Evolutionary conservation across 2,113 vertebrate genomes (phyloP).

Genomic region (Edolisoma coerulescens): DNA sequence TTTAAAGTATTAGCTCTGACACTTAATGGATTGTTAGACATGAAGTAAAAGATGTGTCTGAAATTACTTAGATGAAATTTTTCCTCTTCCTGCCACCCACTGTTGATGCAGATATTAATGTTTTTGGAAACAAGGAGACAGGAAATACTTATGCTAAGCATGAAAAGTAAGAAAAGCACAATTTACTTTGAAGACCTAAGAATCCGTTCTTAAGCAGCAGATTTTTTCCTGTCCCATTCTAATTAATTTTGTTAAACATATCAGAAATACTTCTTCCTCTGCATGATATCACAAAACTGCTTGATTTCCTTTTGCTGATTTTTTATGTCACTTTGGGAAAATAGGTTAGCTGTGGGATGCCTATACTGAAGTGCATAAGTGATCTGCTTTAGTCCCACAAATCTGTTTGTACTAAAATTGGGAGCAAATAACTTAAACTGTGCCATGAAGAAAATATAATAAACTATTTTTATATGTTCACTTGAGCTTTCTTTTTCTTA

Average conservation of each 20-base stretch:
- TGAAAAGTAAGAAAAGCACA: background rate
- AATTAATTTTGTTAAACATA: slow-evolving; percentile 31
- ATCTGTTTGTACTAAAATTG: background rate
- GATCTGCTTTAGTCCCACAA: background rate
- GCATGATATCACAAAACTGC: slow-evolving; percentile 18
- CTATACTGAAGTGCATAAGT: background rate
- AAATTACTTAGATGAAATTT: background rate
- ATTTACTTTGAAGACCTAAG: background rate
- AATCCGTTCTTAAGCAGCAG: background rate
- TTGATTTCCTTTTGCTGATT: slow-evolving; percentile 47
- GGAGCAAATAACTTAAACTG: background rate
- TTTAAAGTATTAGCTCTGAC: background rate
- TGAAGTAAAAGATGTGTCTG: background rate
- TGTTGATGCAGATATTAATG: background rate
- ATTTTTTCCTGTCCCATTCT: background rate
- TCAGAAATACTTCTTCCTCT: slow-evolving; percentile 27
- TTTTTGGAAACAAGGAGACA: background rate
- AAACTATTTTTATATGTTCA: background rate
- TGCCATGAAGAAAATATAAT: background rate
- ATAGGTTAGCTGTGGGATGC: slow-evolving; percentile 40
- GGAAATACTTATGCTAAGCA: background rate
- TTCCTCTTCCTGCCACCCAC: background rate
- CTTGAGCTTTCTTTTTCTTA: background rate
- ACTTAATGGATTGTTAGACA: background rate
- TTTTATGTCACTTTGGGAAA: slow-evolving; percentile 37